Percentiles rank a stretch among this genome's conserved stretches.
These are phyloP conservation scores for Capitella teleta DNA, from an alignment of 1,140 invertebrate genomes.

Conservation along the genomic window DNA sequence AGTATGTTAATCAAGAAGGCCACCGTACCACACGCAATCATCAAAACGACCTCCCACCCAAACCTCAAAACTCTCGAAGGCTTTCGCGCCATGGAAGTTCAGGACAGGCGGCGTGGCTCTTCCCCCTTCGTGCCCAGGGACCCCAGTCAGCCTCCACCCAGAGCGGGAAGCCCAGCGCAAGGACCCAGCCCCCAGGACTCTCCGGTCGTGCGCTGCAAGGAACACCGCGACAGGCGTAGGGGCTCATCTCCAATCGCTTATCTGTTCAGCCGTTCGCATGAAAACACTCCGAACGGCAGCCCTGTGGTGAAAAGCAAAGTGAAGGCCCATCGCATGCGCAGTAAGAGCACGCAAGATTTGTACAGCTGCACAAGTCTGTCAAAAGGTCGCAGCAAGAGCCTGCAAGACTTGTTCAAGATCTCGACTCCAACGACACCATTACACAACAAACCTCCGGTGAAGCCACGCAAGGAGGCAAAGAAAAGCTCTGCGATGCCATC, in stretches of 20 bases:
- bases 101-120: background rate
- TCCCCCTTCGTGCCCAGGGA: background rate
- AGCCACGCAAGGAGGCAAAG: background rate
- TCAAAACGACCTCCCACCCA: background rate
- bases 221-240: background rate
- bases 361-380: background rate
- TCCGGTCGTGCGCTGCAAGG: too few relatives aligned
- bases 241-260: background rate
- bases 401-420: background rate
- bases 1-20: slow-evolving; percentile 4
- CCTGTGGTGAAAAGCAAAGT: background rate
- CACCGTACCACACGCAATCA: slow-evolving; percentile 8
- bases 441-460: too few relatives aligned
- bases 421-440: too few relatives aligned
- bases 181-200: background rate
- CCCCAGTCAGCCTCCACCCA: too few relatives aligned
- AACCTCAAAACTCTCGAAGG: too few relatives aligned
- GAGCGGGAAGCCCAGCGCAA: background rate
- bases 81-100: background rate
- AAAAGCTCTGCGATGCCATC: background rate
- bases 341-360: background rate
- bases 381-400: background rate
- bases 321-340: background rate
- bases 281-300: background rate
- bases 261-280: background rate